Percentiles rank a stretch among this genome's conserved stretches.
Evolutionary conservation across 2,113 vertebrate genomes (phyloP).

Genomic region (Pica pica): DNA sequence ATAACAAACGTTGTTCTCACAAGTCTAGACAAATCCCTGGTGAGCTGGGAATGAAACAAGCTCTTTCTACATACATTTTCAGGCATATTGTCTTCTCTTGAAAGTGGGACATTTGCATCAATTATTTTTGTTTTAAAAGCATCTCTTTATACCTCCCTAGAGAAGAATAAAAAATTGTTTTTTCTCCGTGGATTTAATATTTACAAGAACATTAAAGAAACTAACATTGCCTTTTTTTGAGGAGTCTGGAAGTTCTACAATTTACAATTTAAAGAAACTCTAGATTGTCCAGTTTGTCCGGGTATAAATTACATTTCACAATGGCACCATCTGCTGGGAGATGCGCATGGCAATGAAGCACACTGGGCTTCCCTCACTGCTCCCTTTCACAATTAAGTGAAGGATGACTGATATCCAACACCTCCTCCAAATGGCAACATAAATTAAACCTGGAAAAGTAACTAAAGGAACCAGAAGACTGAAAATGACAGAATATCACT

Average conservation of each 20-base stretch:
- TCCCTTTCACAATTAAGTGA: background rate
- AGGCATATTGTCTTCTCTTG: background rate
- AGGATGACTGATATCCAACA: background rate
- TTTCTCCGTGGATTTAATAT: background rate
- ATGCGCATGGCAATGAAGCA: background rate
- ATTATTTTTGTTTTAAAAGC: background rate
- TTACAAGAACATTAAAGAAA: background rate
- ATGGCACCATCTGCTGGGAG: conserved; percentile 67
- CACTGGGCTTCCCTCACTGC: background rate
- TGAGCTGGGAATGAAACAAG: background rate
- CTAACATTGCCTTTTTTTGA: background rate
- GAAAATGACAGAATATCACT: background rate
- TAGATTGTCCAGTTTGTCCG: background rate
- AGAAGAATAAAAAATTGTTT: background rate
- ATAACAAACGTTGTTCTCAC: background rate
- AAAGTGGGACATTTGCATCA: background rate
- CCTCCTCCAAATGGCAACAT: background rate
- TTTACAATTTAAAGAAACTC: background rate
- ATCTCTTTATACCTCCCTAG: background rate
- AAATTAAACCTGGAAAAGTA: background rate
- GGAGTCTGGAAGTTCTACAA: background rate
- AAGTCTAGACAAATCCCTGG: background rate
- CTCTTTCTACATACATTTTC: background rate
- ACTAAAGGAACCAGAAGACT: background rate
- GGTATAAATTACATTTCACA: conserved; percentile 37